Conservation (phyloP, 2,888 invertebrate species). For the Eupithecia centaureata region DNA sequence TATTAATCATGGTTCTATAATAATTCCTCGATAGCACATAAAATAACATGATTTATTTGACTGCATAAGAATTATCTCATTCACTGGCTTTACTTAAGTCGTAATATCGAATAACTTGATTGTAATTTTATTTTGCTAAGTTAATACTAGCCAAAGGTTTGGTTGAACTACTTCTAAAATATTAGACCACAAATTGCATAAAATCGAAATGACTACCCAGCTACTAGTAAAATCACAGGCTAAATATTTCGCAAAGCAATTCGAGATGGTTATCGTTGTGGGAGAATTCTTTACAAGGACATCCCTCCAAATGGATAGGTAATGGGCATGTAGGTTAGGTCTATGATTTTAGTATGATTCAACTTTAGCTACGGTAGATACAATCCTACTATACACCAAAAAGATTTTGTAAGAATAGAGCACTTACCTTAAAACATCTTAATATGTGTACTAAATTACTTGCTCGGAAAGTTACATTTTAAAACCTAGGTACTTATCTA, state of each 20-base stretch:
- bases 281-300: slow-evolving; percentile 34
- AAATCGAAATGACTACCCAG: slow-evolving; percentile 3
- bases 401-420: no score
- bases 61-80: not conserved
- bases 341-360: not conserved
- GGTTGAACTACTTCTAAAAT: slow-evolving; percentile 3
- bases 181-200: not conserved
- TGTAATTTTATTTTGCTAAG: not conserved
- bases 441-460: not conserved
- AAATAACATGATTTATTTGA: slow-evolving; percentile 6
- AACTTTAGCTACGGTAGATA: not conserved
- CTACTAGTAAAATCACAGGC: slow-evolving; percentile 15
- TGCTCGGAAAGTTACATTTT: not conserved
- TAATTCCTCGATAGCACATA: not conserved
- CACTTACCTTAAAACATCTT: no score
- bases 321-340: not conserved
- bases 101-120: slow-evolving; percentile 2
- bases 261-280: slow-evolving; percentile 28
- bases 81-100: not conserved
- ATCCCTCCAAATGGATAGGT: slow-evolving; percentile 2
- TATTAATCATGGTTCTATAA: not conserved
- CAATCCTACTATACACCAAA: no score
- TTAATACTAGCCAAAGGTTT: not conserved
- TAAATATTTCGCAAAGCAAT: slow-evolving; percentile 30
- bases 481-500: no score